These are phyloP conservation scores for Chironomus tentans DNA, from an alignment of 2,888 invertebrate genomes.

Conservation along the genomic window DNA sequence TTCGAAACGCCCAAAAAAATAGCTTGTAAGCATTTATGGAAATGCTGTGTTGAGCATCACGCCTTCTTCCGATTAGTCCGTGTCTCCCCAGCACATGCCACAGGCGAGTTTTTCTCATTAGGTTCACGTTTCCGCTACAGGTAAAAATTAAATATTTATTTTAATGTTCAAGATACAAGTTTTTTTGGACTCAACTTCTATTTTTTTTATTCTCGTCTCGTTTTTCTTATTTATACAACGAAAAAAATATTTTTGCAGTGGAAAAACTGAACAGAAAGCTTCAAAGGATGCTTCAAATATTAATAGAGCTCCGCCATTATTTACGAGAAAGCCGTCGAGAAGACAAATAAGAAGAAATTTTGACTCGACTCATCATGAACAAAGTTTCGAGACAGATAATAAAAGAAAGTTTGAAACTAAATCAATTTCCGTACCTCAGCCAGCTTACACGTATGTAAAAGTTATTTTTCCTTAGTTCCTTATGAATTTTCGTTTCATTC, in stretches of 20 bases:
- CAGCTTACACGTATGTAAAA: conserved; percentile 45
- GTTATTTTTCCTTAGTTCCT: conserved; percentile 26
- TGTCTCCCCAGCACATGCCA: conserved; percentile 51
- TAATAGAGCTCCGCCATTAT: conserved; percentile 57
- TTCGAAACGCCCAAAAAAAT: conserved; percentile 87
- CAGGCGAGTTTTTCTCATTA: conserved; percentile 66
- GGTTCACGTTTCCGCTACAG: conserved; percentile 73
- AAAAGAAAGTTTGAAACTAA: conserved; percentile 42
- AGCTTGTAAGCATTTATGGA: conserved; percentile 93
- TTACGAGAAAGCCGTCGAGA: conserved; percentile 69
- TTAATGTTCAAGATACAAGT: not conserved
- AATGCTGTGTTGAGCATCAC: conserved; percentile 93
- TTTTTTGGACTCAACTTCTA: not conserved
- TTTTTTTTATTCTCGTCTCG: not conserved
- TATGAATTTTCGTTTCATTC: conserved; percentile 18
- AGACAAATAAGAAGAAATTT: conserved; percentile 61
- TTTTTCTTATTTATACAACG: not conserved
- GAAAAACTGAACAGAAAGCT: conserved; percentile 51
- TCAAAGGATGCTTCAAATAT: conserved; percentile 41
- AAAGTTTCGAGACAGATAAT: conserved; percentile 41
- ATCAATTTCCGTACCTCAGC: conserved; percentile 49
- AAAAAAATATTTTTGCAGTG: conserved; percentile 41
- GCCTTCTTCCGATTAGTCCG: conserved; percentile 84
- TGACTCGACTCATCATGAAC: conserved; percentile 47
- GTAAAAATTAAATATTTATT: conserved; percentile 39